Evolutionary conservation across 2,888 invertebrate genomes (phyloP).

Genomic region (Pantelozetes paolii): DNA sequence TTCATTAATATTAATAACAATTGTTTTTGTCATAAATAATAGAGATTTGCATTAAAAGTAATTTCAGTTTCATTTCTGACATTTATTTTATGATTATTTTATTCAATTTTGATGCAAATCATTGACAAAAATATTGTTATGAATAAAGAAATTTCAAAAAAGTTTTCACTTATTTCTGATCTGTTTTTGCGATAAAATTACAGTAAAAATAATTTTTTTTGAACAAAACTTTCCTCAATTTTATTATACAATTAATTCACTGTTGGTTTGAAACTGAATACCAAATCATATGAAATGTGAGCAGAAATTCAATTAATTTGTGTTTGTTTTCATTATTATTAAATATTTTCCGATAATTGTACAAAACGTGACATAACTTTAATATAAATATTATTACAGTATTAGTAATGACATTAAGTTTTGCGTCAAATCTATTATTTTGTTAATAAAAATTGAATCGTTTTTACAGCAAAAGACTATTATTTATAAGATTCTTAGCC

Average conservation of each 20-base stretch:
- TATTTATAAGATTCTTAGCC: not conserved
- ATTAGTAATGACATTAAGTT: not conserved
- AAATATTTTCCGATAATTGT: too few relatives aligned
- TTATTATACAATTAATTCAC: too few relatives aligned
- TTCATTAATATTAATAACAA: not conserved
- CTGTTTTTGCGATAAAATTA: too few relatives aligned
- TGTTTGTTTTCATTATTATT: too few relatives aligned
- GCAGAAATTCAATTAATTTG: too few relatives aligned
- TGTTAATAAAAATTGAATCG: not conserved
- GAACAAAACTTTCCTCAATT: too few relatives aligned
- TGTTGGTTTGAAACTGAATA: too few relatives aligned
- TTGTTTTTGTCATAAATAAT: not conserved
- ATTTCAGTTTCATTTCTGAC: not conserved
- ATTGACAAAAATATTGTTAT: too few relatives aligned
- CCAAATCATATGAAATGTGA: too few relatives aligned
- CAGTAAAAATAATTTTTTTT: too few relatives aligned
- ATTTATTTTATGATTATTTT: constrained; percentile 3
- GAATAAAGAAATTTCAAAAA: too few relatives aligned
- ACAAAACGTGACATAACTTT: not conserved
- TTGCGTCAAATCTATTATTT: not conserved
- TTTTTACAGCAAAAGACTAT: not conserved
- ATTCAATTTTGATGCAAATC: not conserved
- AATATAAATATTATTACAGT: not conserved
- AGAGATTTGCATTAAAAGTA: not conserved
- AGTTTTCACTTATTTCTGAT: too few relatives aligned